Evolutionary conservation across 2,888 invertebrate species (phyloP).

Genomic region (Cabera pusaria): DNA sequence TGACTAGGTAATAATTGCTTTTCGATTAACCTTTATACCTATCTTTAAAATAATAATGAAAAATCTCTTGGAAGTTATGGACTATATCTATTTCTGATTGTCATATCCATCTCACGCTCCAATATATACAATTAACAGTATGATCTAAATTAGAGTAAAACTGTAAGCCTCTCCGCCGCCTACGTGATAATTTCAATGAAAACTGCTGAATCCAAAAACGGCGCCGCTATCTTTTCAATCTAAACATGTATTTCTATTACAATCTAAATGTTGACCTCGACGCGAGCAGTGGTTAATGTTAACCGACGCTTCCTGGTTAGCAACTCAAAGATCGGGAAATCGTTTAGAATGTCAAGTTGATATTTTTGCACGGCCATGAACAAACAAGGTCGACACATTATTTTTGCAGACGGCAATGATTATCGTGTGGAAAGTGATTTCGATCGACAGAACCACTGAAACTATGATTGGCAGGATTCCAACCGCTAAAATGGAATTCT

Average conservation of each 20-base stretch:
- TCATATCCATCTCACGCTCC: too few relatives aligned
- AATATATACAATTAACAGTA: too few relatives aligned
- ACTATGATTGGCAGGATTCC: slow-evolving; percentile 61
- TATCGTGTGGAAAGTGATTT: slow-evolving; percentile 76
- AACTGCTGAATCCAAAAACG: slow-evolving; percentile 4
- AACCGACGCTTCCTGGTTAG: slow-evolving; percentile 75
- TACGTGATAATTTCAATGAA: slow-evolving; percentile 1
- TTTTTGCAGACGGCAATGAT: slow-evolving; percentile 64
- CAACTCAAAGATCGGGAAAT: slow-evolving; percentile 76
- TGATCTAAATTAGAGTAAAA: too few relatives aligned
- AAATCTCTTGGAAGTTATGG: too few relatives aligned
- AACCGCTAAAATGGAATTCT: slow-evolving; percentile 45
- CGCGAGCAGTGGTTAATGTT: slow-evolving; percentile 67
- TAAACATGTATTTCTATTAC: slow-evolving; percentile 27
- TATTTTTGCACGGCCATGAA: slow-evolving; percentile 80
- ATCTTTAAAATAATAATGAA: too few relatives aligned
- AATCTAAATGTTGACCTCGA: slow-evolving; percentile 57
- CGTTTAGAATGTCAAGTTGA: slow-evolving; percentile 78
- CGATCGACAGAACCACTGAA: slow-evolving; percentile 52
- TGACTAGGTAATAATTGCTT: too few relatives aligned
- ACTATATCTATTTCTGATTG: too few relatives aligned
- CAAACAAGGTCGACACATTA: slow-evolving; percentile 68
- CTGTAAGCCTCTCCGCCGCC: too few relatives aligned
- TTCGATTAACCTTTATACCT: too few relatives aligned
- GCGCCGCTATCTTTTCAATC: slow-evolving; percentile 19